These are phyloP conservation scores for Sphaerodactylus townsendi DNA, from an alignment of 2,113 vertebrate genomes.

Conservation along the genomic window DNA sequence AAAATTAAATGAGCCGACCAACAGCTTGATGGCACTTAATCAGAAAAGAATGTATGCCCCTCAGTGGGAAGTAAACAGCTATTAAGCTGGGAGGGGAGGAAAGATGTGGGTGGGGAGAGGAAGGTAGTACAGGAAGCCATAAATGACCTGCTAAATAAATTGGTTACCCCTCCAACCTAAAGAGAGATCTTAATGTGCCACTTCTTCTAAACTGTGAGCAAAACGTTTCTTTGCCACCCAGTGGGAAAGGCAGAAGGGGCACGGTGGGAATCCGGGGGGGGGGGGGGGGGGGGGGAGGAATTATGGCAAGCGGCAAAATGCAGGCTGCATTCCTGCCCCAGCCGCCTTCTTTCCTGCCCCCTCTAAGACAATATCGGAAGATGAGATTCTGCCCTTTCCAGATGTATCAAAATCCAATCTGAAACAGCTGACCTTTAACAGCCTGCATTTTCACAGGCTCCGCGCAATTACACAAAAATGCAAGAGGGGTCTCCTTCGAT, in stretches of 20 bases:
- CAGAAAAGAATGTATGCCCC: conserved; percentile 66
- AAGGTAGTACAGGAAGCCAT: conserved; percentile 45
- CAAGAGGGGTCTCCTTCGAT: fast-evolving
- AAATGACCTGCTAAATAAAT: conserved; percentile 2
- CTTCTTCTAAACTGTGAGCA: conserved; percentile 62
- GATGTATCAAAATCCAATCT: neutral
- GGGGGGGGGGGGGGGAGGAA: conserved; percentile 19
- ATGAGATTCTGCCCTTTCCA: conserved; percentile 13
- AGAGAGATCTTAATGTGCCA: conserved; percentile 28
- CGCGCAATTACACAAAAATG: fast-evolving
- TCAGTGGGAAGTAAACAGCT: conserved; percentile 66
- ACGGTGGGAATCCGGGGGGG: no score
- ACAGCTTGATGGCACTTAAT: conserved; percentile 73
- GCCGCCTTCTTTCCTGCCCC: neutral
- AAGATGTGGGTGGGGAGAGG: no score
- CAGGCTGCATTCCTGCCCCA: neutral
- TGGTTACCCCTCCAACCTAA: no score
- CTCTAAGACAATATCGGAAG: neutral
- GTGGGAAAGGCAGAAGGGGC: neutral
- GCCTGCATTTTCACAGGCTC: neutral
- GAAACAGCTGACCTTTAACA: neutral
- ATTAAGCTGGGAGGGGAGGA: conserved; percentile 31
- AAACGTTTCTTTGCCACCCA: conserved; percentile 55
- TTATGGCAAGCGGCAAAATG: neutral
- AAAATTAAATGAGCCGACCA: conserved; percentile 69